These are phyloP conservation scores for Argentina silus DNA, from an alignment of 2,797 vertebrate species.

Conservation along the genomic window DNA sequence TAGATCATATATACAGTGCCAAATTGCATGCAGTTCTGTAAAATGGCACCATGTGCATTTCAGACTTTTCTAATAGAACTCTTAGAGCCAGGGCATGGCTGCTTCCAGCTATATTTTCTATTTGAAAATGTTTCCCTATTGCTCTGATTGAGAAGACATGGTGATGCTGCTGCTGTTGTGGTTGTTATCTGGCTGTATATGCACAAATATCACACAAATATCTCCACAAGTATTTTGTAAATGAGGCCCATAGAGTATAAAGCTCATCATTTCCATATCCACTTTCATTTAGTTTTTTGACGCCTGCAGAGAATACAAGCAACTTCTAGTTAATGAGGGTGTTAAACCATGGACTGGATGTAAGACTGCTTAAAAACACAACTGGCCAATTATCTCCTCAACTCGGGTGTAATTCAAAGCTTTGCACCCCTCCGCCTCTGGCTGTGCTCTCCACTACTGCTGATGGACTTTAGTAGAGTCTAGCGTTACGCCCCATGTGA, in stretches of 20 bases:
- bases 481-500: constrained; percentile 42
- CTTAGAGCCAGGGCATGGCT: no score
- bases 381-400: constrained; percentile 55
- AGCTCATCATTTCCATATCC: constrained; percentile 32
- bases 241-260: constrained; percentile 34
- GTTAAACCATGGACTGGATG: constrained; percentile 45
- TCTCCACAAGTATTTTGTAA: constrained; percentile 25
- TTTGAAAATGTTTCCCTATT: not conserved
- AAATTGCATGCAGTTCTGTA: no score
- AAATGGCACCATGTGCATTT: no score
- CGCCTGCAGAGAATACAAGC: constrained; percentile 26
- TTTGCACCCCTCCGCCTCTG: constrained; percentile 50
- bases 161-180: not conserved
- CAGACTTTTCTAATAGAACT: no score
- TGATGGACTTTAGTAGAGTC: constrained; percentile 53
- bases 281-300: constrained; percentile 21
- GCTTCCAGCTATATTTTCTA: not conserved
- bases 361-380: constrained; percentile 31
- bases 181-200: not conserved
- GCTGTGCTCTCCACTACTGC: constrained; percentile 28
- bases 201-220: not conserved
- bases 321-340: constrained; percentile 41
- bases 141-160: not conserved
- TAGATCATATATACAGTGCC: no score
- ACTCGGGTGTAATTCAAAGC: constrained; percentile 41